Conservation (phyloP, 2,888 invertebrate genomes). For the Allophyes oxyacanthae region DNA sequence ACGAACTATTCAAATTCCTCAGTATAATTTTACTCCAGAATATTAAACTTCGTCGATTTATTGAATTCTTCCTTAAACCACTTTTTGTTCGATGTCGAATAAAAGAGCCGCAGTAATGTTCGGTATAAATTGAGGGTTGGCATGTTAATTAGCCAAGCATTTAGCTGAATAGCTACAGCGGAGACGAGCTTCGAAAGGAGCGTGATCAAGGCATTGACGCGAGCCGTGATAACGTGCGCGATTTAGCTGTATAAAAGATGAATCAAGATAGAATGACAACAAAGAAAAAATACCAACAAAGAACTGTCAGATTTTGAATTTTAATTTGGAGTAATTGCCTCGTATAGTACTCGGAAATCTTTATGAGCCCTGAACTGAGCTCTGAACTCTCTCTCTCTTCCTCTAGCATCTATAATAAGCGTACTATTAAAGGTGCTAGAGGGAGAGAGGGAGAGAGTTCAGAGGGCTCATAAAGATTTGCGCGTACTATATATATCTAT, state of each 20-base stretch:
- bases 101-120: slow-evolving; percentile 58
- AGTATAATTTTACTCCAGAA: slow-evolving; percentile 18
- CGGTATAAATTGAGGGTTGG: slow-evolving; percentile 55
- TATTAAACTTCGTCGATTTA: slow-evolving; percentile 32
- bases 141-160: slow-evolving; percentile 65
- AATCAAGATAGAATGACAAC: too few species aligned
- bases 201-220: slow-evolving; percentile 46
- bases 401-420: too few species aligned
- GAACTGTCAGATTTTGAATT: too few species aligned
- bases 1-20: slow-evolving; percentile 13
- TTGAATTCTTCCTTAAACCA: slow-evolving; percentile 33
- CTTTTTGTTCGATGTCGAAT: slow-evolving; percentile 47
- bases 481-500: too few species aligned
- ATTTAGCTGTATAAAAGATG: slow-evolving; percentile 70
- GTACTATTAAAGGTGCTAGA: too few species aligned
- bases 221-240: slow-evolving; percentile 67
- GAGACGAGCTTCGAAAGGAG: slow-evolving; percentile 40
- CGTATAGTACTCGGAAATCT: too few species aligned
- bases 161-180: slow-evolving; percentile 59
- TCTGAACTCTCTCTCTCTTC: too few species aligned
- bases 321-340: too few species aligned
- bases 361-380: too few species aligned
- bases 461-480: too few species aligned
- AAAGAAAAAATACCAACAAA: too few species aligned
- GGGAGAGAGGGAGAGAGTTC: too few species aligned